phyloP scores from a whole-genome alignment of 2,797 vertebrate genomes.

The Cossypha heuglini region DNA sequence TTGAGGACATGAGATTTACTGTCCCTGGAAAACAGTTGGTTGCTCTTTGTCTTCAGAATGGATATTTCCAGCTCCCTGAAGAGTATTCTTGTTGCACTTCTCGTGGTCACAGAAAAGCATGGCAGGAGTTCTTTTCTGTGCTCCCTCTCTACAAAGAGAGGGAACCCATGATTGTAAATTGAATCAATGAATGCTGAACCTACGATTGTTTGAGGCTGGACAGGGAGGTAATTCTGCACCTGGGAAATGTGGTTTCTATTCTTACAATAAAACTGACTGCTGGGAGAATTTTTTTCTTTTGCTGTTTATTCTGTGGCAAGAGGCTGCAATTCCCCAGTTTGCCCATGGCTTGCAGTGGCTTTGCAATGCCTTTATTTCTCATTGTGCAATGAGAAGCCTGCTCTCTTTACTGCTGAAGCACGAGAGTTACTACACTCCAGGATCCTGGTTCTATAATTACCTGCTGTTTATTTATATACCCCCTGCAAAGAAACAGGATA shows the following conservation, averaged over 20 bases:
- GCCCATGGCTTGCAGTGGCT: background rate
- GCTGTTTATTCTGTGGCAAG: background rate
- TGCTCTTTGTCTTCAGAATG: background rate
- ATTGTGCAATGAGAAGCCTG: background rate
- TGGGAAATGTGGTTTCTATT: background rate
- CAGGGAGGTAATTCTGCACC: background rate
- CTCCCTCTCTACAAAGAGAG: background rate
- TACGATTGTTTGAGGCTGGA: background rate
- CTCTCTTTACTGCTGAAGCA: background rate
- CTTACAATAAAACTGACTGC: background rate
- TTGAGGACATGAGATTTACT: background rate
- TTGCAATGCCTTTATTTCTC: background rate
- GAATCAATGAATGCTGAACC: background rate
- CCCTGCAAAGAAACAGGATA: background rate
- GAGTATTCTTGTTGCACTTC: background rate
- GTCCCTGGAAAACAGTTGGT: background rate
- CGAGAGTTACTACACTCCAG: background rate
- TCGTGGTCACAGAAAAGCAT: background rate
- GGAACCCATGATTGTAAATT: background rate
- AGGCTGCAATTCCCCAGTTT: background rate
- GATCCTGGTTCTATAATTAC: background rate
- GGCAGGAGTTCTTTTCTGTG: background rate
- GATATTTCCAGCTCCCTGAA: background rate
- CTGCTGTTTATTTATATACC: background rate
- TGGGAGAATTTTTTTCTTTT: background rate